These are phyloP conservation scores for Myotis myotis DNA, from an alignment of 2,797 vertebrate species.

Conservation along the genomic window DNA sequence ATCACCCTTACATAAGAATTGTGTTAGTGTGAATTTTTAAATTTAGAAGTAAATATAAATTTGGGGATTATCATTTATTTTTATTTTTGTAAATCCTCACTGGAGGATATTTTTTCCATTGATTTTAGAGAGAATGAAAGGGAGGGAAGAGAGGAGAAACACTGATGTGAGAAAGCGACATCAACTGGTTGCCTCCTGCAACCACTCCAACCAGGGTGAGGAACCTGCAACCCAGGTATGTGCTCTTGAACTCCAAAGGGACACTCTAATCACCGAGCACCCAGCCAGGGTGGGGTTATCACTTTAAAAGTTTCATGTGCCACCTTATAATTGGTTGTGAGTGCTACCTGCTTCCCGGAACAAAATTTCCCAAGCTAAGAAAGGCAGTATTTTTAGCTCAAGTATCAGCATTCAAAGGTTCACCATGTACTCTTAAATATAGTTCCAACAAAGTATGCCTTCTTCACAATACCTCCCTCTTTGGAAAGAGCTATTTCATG, in stretches of 20 bases:
- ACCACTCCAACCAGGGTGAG: too few relatives aligned
- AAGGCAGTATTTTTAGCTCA: background rate
- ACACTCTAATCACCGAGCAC: too few relatives aligned
- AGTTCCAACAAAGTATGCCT: background rate
- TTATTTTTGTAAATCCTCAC: too few relatives aligned
- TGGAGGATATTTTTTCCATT: too few relatives aligned
- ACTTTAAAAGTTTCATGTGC: background rate
- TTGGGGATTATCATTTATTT: background rate
- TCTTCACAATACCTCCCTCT: background rate
- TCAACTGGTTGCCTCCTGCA: too few relatives aligned
- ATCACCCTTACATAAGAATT: background rate
- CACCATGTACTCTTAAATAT: constrained; percentile 3
- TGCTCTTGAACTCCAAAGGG: too few relatives aligned
- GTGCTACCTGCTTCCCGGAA: background rate
- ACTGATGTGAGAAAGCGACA: too few relatives aligned
- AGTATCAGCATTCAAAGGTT: background rate
- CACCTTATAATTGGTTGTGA: background rate
- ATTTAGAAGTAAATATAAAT: constrained; percentile 24
- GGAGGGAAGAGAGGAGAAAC: too few relatives aligned
- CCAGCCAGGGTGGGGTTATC: background rate
- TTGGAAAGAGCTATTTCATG: background rate
- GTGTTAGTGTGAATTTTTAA: background rate
- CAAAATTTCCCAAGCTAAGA: background rate
- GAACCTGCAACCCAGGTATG: too few relatives aligned
- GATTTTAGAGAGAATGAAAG: too few relatives aligned